Evolutionary conservation across 2,888 invertebrate species (phyloP).

Genomic region (Andricus quercusramuli): DNA sequence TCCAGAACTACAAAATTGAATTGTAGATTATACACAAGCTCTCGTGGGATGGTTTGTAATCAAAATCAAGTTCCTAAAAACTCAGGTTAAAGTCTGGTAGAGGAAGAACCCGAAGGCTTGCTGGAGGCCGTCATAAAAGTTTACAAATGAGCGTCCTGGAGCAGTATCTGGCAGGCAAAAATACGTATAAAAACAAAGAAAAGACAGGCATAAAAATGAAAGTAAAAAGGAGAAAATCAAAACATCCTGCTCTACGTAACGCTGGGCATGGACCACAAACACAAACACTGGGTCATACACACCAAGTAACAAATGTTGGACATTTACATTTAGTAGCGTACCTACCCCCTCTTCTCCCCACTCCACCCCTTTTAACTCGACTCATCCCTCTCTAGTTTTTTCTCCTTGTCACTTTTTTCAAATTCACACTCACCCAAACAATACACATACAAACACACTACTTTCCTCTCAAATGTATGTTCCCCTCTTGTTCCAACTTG

Average conservation of each 20-base stretch:
- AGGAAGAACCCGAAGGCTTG: slow-evolving; percentile 10
- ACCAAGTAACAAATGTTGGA: slow-evolving; percentile 75
- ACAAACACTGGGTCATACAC: slow-evolving; percentile 74
- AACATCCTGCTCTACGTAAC: slow-evolving; percentile 50
- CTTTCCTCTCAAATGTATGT: slow-evolving; percentile 38
- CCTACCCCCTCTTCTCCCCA: slow-evolving; percentile 45
- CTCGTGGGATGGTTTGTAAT: slow-evolving; percentile 8
- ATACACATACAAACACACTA: slow-evolving; percentile 32
- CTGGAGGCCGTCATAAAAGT: slow-evolving; percentile 71
- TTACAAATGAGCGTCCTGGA: slow-evolving; percentile 75
- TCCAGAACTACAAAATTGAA: neutral
- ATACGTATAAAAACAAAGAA: slow-evolving; percentile 61
- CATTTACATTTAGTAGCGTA: slow-evolving; percentile 75
- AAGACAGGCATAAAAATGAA: slow-evolving; percentile 61
- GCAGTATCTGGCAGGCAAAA: slow-evolving; percentile 58
- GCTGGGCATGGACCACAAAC: slow-evolving; percentile 61
- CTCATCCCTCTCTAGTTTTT: slow-evolving; percentile 43
- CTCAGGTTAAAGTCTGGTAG: slow-evolving; percentile 43
- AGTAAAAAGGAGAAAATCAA: slow-evolving; percentile 55
- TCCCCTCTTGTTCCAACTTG: slow-evolving; percentile 43
- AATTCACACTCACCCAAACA: slow-evolving; percentile 11
- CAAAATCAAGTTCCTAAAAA: slow-evolving; percentile 52
- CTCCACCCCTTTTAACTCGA: slow-evolving; percentile 43
- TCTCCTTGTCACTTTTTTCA: slow-evolving; percentile 11
- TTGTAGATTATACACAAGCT: neutral